phyloP scores from a whole-genome alignment of 2,797 vertebrate species.

The Sebastes kiyomatsui region DNA sequence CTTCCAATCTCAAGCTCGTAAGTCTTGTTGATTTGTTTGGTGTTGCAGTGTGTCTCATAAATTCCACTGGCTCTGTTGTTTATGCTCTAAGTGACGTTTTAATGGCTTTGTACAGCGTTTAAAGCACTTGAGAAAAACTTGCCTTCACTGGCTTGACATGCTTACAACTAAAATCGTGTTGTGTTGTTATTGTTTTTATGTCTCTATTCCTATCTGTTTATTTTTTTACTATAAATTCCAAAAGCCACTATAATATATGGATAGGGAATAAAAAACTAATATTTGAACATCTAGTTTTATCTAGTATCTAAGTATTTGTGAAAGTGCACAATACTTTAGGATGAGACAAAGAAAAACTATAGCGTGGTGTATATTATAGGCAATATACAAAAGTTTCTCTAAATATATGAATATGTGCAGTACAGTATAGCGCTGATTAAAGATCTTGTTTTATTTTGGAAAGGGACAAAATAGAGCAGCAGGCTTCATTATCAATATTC shows the following conservation, averaged over 20 bases:
- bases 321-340: background rate
- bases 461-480: background rate
- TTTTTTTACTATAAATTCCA: background rate
- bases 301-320: background rate
- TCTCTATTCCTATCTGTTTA: background rate
- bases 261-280: background rate
- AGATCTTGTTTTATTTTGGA: background rate
- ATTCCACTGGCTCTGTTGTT: conserved; percentile 1
- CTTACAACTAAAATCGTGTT: background rate
- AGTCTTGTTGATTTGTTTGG: conserved; percentile 14
- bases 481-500: background rate
- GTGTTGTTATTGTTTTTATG: background rate
- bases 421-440: background rate
- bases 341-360: background rate
- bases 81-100: conserved; percentile 29
- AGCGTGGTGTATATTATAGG: background rate
- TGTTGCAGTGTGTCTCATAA: background rate
- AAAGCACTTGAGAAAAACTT: background rate
- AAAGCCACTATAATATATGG: background rate
- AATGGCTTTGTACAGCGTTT: conserved; percentile 11
- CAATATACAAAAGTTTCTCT: background rate
- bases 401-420: background rate
- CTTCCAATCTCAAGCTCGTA: background rate
- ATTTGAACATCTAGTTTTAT: background rate
- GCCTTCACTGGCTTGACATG: background rate